Conservation (phyloP, 2,113 vertebrate species). For the Apeltes quadracus region DNA sequence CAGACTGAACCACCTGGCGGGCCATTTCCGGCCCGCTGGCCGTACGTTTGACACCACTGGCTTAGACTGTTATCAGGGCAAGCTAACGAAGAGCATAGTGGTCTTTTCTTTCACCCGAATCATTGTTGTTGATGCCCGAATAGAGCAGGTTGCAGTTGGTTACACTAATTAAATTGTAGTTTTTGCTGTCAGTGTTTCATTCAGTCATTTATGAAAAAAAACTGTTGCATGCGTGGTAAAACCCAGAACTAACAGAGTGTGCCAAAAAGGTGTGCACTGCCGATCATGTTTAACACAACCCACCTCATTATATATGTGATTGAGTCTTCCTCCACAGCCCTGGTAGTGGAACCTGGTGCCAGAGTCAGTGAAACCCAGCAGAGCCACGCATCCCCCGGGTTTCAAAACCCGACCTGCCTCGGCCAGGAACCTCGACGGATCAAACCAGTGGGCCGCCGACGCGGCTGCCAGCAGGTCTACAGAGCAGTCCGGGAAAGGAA, state of each 20-base stretch:
- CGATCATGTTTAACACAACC: constrained; percentile 18
- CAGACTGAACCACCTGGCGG: too few relatives aligned
- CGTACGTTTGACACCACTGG: too few relatives aligned
- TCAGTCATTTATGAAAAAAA: background rate
- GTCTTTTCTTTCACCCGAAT: too few relatives aligned
- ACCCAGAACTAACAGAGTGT: background rate
- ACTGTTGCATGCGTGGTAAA: background rate
- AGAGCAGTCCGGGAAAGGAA: constrained; percentile 77
- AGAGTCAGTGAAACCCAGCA: constrained; percentile 70
- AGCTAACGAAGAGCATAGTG: too few relatives aligned
- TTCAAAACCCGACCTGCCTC: constrained; percentile 80
- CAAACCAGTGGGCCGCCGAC: constrained; percentile 85
- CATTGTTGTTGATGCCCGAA: too few relatives aligned
- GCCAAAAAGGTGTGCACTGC: background rate
- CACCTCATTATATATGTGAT: constrained; percentile 77
- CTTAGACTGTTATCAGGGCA: too few relatives aligned
- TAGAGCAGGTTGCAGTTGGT: background rate
- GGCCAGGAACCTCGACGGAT: constrained; percentile 70
- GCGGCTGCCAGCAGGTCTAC: constrained; percentile 84
- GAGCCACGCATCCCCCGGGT: constrained; percentile 79
- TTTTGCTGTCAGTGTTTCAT: background rate
- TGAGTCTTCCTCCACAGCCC: constrained; percentile 77
- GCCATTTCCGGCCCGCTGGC: too few relatives aligned
- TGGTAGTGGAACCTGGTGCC: constrained; percentile 62
- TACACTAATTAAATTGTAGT: background rate